Evolutionary conservation across 2,797 vertebrate species (phyloP).

Genomic region (Saguinus oedipus): DNA sequence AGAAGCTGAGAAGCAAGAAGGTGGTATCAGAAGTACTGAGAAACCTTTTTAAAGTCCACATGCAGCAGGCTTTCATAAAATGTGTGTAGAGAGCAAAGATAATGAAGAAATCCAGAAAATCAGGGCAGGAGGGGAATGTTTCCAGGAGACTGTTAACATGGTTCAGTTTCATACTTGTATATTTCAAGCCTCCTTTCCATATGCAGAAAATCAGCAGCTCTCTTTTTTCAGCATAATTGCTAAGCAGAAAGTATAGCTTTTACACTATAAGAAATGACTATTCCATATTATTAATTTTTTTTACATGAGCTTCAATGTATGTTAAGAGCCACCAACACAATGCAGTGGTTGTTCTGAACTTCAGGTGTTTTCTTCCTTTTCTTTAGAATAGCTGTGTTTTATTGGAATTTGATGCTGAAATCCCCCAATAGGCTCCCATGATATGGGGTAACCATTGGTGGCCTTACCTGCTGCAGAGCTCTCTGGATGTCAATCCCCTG

Average conservation of each 20-base stretch:
- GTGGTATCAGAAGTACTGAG: background rate
- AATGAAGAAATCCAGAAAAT: background rate
- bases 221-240: background rate
- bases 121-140: background rate
- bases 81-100: background rate
- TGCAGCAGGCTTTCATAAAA: background rate
- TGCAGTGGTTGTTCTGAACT: background rate
- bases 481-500: constrained; percentile 99
- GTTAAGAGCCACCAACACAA: background rate
- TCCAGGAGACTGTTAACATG: background rate
- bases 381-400: background rate
- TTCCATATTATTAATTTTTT: background rate
- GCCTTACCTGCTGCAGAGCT: constrained; percentile 95
- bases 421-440: background rate
- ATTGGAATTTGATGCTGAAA: background rate
- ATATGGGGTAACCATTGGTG: background rate
- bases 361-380: background rate
- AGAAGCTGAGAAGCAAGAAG: constrained; percentile 2
- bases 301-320: background rate
- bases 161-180: background rate
- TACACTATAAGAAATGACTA: background rate
- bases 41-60: background rate
- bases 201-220: background rate
- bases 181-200: background rate
- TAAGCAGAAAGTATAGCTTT: background rate